A percentile compares a stretch with the other conserved stretches of the same genome.
Evolutionary conservation across 1,140 invertebrate genomes (phyloP).

Genomic region (Leptonema lineaticorne): DNA sequence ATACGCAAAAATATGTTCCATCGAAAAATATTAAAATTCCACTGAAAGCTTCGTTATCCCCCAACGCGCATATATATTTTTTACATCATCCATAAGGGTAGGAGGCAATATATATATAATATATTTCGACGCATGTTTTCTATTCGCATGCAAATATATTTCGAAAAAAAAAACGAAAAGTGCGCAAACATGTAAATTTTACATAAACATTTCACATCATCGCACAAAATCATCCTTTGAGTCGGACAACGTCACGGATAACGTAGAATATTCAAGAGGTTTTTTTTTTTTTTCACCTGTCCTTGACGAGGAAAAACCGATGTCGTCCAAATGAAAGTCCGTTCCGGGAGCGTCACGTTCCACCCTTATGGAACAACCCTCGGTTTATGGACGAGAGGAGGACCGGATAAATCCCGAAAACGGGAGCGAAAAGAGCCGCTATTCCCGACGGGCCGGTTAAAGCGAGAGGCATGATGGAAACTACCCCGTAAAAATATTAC

Average conservation of each 20-base stretch:
- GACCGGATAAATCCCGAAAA: slow-evolving; percentile 2
- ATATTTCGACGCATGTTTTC: slow-evolving; percentile 13
- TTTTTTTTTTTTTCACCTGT: background rate
- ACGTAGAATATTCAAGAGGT: slow-evolving; percentile 16
- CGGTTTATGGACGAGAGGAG: background rate
- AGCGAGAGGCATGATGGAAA: too few relatives aligned
- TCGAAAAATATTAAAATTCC: too few relatives aligned
- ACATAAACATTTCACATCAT: slow-evolving; percentile 24
- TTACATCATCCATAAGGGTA: too few relatives aligned
- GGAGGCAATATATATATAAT: too few relatives aligned
- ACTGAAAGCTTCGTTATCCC: too few relatives aligned
- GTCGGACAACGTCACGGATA: background rate
- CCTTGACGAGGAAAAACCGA: background rate
- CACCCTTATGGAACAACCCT: background rate
- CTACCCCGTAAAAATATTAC: background rate
- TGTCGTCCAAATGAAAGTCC: background rate
- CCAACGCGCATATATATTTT: too few relatives aligned
- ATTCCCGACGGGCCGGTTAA: too few relatives aligned
- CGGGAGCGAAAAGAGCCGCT: too few relatives aligned
- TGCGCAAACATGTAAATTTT: slow-evolving; percentile 31
- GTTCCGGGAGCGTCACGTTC: background rate
- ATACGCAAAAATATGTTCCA: too few relatives aligned
- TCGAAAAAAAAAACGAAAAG: slow-evolving; percentile 9
- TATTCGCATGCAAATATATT: slow-evolving; percentile 19
- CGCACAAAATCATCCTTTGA: slow-evolving; percentile 10